Percentiles rank a stretch among this genome's conserved stretches.
phyloP scores from a whole-genome alignment of 2,113 vertebrate genomes.

The Podarcis cretensis region DNA sequence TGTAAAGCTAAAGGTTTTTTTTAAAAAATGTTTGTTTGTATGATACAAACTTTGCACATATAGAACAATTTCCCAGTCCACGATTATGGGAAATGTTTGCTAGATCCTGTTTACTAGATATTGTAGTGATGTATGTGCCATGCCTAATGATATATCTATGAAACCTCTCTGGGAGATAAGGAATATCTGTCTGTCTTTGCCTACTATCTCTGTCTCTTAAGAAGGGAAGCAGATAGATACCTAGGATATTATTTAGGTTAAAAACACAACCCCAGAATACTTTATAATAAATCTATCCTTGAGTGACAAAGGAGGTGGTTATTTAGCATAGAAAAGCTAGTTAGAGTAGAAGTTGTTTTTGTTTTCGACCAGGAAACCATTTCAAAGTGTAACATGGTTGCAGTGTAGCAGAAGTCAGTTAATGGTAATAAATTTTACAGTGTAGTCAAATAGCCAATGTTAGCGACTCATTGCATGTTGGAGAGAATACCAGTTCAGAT shows the following conservation, averaged over 20 bases:
- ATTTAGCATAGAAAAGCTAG: neutral
- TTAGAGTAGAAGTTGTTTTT: neutral
- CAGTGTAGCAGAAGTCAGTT: too few species aligned
- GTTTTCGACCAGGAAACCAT: neutral
- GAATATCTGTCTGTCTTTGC: too few species aligned
- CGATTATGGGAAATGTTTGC: neutral
- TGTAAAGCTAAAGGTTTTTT: too few species aligned
- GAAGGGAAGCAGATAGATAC: too few species aligned
- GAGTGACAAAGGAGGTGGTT: neutral
- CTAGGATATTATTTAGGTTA: too few species aligned
- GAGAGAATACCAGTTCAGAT: neutral
- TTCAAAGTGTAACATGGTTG: neutral
- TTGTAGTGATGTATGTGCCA: neutral
- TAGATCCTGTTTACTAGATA: neutral
- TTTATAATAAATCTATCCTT: neutral
- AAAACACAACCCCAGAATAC: too few species aligned
- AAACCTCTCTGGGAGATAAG: neutral
- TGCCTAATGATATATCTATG: neutral
- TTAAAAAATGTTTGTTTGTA: too few species aligned
- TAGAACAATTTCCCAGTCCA: neutral
- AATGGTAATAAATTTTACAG: too few species aligned
- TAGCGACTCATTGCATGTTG: neutral
- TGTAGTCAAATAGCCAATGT: neutral
- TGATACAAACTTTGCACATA: neutral
- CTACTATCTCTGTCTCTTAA: too few species aligned